Evolutionary conservation across 1,140 invertebrate genomes (phyloP).

Genomic region (Megalonaias nervosa): DNA sequence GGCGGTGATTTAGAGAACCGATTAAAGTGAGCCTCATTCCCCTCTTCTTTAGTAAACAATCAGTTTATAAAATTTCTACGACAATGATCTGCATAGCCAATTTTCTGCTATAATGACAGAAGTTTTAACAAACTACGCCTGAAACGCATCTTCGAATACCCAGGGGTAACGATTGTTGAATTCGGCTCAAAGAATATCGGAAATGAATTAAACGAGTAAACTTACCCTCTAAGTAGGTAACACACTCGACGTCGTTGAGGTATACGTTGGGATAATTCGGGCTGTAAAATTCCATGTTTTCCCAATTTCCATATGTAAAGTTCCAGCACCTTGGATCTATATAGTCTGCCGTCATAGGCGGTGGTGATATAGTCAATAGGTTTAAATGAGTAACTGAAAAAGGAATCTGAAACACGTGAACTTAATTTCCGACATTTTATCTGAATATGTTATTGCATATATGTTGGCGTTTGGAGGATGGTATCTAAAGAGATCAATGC

Average conservation of each 20-base stretch:
- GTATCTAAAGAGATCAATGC: no score
- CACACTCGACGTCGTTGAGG: conserved; percentile 81
- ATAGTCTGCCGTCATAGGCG: conserved; percentile 47
- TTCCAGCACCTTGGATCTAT: conserved; percentile 53
- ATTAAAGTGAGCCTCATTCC: no score
- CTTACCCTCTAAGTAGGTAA: conserved; percentile 81
- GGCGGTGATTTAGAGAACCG: no score
- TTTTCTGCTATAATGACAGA: no score
- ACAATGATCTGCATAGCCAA: no score
- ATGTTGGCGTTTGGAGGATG: no score
- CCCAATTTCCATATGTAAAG: conserved; percentile 57
- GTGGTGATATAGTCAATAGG: conserved; percentile 40
- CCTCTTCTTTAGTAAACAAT: no score
- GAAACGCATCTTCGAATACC: no score
- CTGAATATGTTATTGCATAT: not conserved
- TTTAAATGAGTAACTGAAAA: conserved; percentile 31
- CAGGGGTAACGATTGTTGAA: no score
- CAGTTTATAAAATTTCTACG: no score
- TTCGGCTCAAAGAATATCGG: no score
- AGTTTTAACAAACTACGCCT: no score
- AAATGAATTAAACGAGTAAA: conserved; percentile 10
- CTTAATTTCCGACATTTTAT: not conserved
- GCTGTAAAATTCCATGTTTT: conserved; percentile 79
- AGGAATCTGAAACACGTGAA: not conserved
- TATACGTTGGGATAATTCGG: conserved; percentile 82